These are phyloP conservation scores for Aleiodes sp. DNA, from an alignment of 1,140 invertebrate species.

Conservation along the genomic window DNA sequence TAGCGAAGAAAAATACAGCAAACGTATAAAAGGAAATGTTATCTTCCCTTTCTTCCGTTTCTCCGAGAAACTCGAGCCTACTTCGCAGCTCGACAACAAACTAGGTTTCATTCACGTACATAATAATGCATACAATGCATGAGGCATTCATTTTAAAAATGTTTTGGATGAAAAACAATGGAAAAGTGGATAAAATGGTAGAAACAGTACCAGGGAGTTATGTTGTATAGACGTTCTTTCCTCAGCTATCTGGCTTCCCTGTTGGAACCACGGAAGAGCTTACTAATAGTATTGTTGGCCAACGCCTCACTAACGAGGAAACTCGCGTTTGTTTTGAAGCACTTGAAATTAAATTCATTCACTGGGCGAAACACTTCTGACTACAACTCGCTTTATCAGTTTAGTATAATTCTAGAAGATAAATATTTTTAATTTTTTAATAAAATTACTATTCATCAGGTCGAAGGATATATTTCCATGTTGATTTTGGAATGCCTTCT, in stretches of 20 bases:
- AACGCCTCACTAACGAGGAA: neutral
- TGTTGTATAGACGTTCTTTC: no score
- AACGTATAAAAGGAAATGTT: neutral
- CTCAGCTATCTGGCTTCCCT: neutral
- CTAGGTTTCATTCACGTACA: neutral
- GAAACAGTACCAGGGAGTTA: no score
- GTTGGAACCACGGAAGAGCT: neutral
- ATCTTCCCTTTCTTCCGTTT: neutral
- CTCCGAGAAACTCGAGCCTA: neutral
- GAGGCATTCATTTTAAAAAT: neutral
- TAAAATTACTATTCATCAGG: no score
- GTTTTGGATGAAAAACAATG: neutral
- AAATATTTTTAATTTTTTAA: no score
- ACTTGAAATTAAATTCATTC: no score
- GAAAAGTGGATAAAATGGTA: neutral
- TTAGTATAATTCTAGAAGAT: no score
- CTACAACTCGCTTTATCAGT: no score
- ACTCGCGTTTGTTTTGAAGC: conserved; percentile 22
- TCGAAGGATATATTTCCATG: no score
- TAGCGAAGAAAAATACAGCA: neutral
- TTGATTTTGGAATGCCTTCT: no score
- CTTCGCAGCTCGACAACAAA: neutral
- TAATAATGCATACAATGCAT: neutral
- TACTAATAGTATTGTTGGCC: conserved; percentile 24
- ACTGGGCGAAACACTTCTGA: no score